phyloP scores from a whole-genome alignment of 2,113 vertebrate species.

The Poecilia latipinna region DNA sequence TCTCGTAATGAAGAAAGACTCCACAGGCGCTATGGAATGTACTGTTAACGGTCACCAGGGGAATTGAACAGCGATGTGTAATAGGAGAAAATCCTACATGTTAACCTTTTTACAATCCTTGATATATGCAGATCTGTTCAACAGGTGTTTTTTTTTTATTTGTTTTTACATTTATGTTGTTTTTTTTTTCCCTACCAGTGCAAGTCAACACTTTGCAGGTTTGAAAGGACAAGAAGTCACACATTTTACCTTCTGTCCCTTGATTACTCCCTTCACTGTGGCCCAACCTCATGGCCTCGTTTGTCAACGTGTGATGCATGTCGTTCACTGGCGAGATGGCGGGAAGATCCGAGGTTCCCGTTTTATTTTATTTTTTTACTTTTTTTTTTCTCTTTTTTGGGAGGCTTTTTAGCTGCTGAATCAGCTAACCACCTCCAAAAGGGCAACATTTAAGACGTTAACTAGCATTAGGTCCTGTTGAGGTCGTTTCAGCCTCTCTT shows the following conservation, averaged over 20 bases:
- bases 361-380: neutral
- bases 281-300: slow-evolving; percentile 89
- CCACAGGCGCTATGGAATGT: slow-evolving; percentile 72
- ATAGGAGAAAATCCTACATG: slow-evolving; percentile 69
- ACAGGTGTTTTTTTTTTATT: slow-evolving; percentile 89
- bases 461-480: slow-evolving; percentile 7
- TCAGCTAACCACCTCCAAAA: slow-evolving; percentile 44
- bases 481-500: slow-evolving; percentile 9
- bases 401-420: slow-evolving; percentile 56
- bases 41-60: slow-evolving; percentile 48
- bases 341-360: slow-evolving; percentile 21
- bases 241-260: slow-evolving; percentile 46
- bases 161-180: slow-evolving; percentile 70
- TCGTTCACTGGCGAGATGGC: slow-evolving; percentile 61
- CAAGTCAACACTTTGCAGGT: slow-evolving; percentile 98
- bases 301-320: slow-evolving; percentile 82
- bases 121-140: slow-evolving; percentile 99
- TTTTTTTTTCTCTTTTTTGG: neutral
- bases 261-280: slow-evolving; percentile 64
- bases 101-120: slow-evolving; percentile 84
- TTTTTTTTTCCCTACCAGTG: slow-evolving; percentile 84
- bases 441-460: slow-evolving; percentile 6
- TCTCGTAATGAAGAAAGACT: slow-evolving; percentile 22
- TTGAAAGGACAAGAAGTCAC: slow-evolving; percentile 95
- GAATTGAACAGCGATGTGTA: slow-evolving; percentile 21